These are phyloP conservation scores for Drosophila asahinai DNA, from an alignment of 1,140 invertebrate species.

Conservation along the genomic window DNA sequence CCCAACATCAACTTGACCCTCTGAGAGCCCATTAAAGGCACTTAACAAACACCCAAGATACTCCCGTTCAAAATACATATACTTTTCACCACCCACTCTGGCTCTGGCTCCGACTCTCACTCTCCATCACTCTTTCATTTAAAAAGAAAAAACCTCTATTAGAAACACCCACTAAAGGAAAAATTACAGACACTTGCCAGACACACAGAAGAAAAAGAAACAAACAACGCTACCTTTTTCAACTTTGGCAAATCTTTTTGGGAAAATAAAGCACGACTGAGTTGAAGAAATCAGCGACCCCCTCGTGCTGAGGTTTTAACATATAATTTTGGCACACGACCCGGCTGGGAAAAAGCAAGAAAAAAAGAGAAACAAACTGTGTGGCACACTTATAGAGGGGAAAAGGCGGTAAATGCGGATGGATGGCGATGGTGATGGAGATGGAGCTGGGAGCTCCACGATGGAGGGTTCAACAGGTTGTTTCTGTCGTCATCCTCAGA, in stretches of 20 bases:
- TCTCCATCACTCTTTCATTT: not conserved
- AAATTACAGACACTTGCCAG: constrained; percentile 76
- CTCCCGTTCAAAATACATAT: constrained; percentile 8
- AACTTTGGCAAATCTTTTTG: constrained; percentile 49
- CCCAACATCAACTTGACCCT: constrained; percentile 48
- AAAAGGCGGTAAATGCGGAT: constrained; percentile 8
- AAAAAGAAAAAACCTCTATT: constrained; percentile 64
- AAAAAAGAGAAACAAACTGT: constrained; percentile 31
- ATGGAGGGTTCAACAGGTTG: constrained; percentile 69
- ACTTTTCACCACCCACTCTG: constrained; percentile 11
- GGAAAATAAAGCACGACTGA: constrained; percentile 33
- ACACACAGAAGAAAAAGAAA: constrained; percentile 30
- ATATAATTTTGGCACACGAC: constrained; percentile 74
- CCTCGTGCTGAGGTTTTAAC: constrained; percentile 59
- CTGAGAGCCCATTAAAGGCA: constrained; percentile 60
- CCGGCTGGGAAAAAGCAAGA: constrained; percentile 14
- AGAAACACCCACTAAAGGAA: constrained; percentile 72
- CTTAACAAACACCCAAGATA: constrained; percentile 60
- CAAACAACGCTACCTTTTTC: constrained; percentile 19
- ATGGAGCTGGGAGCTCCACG: not conserved
- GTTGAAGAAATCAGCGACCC: constrained; percentile 32
- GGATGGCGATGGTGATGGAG: not conserved
- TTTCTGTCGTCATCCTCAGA: constrained; percentile 59
- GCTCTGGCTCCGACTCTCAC: too few species aligned
- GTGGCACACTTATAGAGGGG: constrained; percentile 34